Base-by-base conservation (phyloP, 2,797 vertebrate species). In the Leuciscus waleckii region DNA sequence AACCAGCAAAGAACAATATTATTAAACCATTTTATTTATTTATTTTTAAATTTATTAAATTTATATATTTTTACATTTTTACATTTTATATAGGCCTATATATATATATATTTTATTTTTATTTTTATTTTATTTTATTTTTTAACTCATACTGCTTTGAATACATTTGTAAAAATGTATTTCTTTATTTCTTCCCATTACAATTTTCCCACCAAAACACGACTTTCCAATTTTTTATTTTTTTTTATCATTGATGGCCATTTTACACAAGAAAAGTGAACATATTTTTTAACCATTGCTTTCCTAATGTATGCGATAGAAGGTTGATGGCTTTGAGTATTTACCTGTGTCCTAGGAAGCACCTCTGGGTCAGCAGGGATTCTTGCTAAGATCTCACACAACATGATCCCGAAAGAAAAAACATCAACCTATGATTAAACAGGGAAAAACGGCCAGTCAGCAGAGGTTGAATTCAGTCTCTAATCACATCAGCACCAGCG, bases 391-490 rank as follows among this genome's bases (percentile, higher is more conserved):
- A 95, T 95, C 88, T 96, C 95, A 84, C 95, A 96, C 79, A 96
- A 90, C 71, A 96, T 92, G 41, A 96, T 95, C 73, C 95, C 95
- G 37, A 95, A 96, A 43, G 95, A 96, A 87, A 96, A 96, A 19
- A 96, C 95, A 0, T 96, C 95, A 76, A 96, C 95, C 95, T 96
- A 89, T 32, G 82, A 79, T 81, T 79, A 35, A 35, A 84, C 61
- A 83, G 65, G 8, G 41, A 68, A 54, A 84, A 17, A 21, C 10
- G 7, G 14, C 4, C 10, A 49, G 26, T 78, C 8, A 74, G 39
- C 54, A 41, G 26, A 67, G 6, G 9, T 8, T 46, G 10, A 17
- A 26, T 46, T 74, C 26, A 37, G 39, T 26, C 41, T 74, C 3
- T 74, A 35, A 82, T 26, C 29, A 46, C 69, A 63, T 74, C 49